Evolutionary conservation across 2,797 vertebrate species (phyloP).

Genomic region (Sebastes itinus): DNA sequence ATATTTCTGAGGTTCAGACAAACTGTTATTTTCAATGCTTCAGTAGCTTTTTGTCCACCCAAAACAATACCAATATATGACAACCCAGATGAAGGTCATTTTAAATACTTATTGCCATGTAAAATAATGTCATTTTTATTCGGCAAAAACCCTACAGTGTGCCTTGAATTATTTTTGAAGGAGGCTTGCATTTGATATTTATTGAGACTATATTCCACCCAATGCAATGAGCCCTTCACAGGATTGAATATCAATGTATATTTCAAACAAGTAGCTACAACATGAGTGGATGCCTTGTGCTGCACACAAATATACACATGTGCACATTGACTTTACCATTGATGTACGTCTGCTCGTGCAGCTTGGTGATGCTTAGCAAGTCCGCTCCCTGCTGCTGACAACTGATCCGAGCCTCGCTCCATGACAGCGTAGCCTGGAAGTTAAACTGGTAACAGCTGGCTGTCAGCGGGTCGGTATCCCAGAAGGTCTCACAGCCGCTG

Average conservation of each 20-base stretch:
- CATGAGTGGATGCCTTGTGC: background rate
- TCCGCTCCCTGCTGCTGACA: slow-evolving; percentile 96
- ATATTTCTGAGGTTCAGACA: background rate
- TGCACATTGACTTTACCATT: slow-evolving; percentile 83
- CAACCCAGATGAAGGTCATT: accelerated
- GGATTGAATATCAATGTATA: background rate
- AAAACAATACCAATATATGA: no score
- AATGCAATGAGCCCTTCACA: no score
- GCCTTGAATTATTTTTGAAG: no score
- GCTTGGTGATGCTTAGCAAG: slow-evolving; percentile 94
- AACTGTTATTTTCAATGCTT: no score
- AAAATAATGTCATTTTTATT: no score
- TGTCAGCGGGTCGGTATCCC: slow-evolving; percentile 94
- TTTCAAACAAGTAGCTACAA: background rate
- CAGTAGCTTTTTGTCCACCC: no score
- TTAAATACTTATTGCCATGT: no score
- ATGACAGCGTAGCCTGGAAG: slow-evolving; percentile 94
- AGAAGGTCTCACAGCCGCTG: slow-evolving; percentile 94
- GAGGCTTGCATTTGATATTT: no score
- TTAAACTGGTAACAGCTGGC: slow-evolving; percentile 99
- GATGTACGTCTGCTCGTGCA: slow-evolving; percentile 98
- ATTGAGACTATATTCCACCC: no score
- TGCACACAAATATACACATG: background rate
- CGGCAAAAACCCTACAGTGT: no score
- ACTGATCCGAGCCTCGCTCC: slow-evolving; percentile 94